Conservation (phyloP, 2,888 invertebrate species). For the Malthinus seriepunctatus region DNA sequence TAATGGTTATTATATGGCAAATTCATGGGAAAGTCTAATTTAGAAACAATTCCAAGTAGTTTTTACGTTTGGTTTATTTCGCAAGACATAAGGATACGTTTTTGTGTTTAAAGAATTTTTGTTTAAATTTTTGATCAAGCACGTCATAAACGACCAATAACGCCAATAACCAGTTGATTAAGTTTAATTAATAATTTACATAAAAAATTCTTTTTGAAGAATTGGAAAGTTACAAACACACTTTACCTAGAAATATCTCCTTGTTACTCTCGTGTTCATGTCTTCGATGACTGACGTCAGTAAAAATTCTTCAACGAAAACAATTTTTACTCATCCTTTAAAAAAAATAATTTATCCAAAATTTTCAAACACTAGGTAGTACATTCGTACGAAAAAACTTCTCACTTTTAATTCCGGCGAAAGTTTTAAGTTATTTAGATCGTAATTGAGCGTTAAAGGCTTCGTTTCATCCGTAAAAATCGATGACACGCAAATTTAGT, state of each 20-base stretch:
- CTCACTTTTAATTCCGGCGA: slow-evolving; percentile 6
- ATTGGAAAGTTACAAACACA: slow-evolving; percentile 14
- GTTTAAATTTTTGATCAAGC: too few relatives aligned
- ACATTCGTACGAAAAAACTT: neutral
- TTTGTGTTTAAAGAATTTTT: too few relatives aligned
- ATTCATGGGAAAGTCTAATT: too few relatives aligned
- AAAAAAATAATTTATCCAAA: neutral
- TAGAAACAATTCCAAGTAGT: too few relatives aligned
- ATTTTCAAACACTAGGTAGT: neutral
- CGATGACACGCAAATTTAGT: slow-evolving; percentile 19
- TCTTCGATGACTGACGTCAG: slow-evolving; percentile 13
- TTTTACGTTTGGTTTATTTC: too few relatives aligned
- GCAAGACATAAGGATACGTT: too few relatives aligned
- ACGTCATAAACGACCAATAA: too few relatives aligned
- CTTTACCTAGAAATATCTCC: slow-evolving; percentile 14
- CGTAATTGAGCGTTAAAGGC: neutral
- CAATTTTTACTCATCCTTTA: neutral
- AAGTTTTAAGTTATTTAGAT: neutral
- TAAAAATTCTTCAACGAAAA: slow-evolving; percentile 7
- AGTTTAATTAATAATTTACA: too few relatives aligned
- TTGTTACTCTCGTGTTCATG: slow-evolving; percentile 12
- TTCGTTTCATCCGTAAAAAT: neutral
- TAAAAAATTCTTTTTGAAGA: neutral
- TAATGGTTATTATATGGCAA: too few relatives aligned
- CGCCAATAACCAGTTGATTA: too few relatives aligned